A percentile compares a stretch with the other conserved stretches of the same genome.
These are phyloP conservation scores for Spilosoma lubricipeda DNA, from an alignment of 2,888 invertebrate species.

Conservation along the genomic window DNA sequence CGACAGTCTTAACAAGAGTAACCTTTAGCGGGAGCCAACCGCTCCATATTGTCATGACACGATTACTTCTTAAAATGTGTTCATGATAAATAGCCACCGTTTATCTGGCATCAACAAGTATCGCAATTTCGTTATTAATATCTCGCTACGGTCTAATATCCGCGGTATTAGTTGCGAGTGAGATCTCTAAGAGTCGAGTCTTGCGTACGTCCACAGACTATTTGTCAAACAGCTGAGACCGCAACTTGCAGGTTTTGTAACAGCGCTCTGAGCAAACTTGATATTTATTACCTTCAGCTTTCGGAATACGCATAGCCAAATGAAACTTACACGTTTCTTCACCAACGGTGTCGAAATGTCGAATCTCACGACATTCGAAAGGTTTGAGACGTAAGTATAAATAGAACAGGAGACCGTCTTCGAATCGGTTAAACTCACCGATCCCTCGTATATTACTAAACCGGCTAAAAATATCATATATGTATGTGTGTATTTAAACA, in stretches of 20 bases:
- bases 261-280: constrained; percentile 74
- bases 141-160: constrained; percentile 49
- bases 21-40: constrained; percentile 80
- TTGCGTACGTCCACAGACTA: constrained; percentile 64
- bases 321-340: constrained; percentile 66
- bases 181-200: constrained; percentile 44
- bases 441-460: constrained; percentile 65
- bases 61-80: constrained; percentile 71
- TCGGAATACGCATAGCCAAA: constrained; percentile 69
- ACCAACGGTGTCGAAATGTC: constrained; percentile 52
- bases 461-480: constrained; percentile 71
- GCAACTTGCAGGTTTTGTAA: constrained; percentile 76
- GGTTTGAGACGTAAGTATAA: constrained; percentile 48
- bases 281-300: constrained; percentile 76
- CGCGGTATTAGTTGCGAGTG: constrained; percentile 29
- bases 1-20: constrained; percentile 82
- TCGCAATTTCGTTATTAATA: constrained; percentile 62
- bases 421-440: constrained; percentile 57
- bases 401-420: constrained; percentile 63
- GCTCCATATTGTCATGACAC: constrained; percentile 82
- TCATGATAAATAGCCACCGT: constrained; percentile 76
- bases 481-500: constrained; percentile 67
- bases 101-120: constrained; percentile 69
- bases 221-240: constrained; percentile 75
- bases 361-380: constrained; percentile 35